Evolutionary conservation across 2,888 invertebrate genomes (phyloP).

Genomic region (Taenaris catops): DNA sequence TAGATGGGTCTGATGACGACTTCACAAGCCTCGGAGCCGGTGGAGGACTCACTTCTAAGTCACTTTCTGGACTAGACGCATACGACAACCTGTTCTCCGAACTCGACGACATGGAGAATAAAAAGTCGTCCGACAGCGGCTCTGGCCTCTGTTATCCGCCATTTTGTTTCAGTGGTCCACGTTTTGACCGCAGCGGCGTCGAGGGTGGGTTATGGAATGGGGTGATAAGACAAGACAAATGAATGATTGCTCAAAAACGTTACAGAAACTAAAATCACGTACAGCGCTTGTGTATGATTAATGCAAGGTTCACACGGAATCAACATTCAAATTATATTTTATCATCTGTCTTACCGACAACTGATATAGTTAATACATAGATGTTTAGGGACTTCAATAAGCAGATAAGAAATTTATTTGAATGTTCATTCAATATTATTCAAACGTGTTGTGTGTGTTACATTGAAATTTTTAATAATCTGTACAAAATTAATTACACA

Average conservation of each 20-base stretch:
- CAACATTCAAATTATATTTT: slow-evolving; percentile 43
- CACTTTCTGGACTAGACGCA: slow-evolving; percentile 97
- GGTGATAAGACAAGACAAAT: slow-evolving; percentile 78
- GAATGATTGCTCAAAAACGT: slow-evolving; percentile 69
- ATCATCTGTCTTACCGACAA: slow-evolving; percentile 15
- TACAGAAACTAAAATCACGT: slow-evolving; percentile 58
- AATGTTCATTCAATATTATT: slow-evolving; percentile 22
- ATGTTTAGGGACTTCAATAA: background rate
- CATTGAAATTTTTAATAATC: slow-evolving; percentile 46
- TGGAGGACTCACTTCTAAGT: slow-evolving; percentile 88
- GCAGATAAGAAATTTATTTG: slow-evolving; percentile 12
- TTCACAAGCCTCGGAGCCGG: slow-evolving; percentile 89
- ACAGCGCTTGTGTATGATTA: slow-evolving; percentile 70
- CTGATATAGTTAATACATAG: background rate
- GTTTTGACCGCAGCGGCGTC: slow-evolving; percentile 50
- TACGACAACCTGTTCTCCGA: slow-evolving; percentile 92
- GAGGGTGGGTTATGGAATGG: slow-evolving; percentile 74
- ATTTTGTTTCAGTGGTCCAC: slow-evolving; percentile 46
- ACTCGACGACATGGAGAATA: slow-evolving; percentile 97
- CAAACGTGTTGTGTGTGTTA: slow-evolving; percentile 50
- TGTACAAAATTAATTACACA: slow-evolving; percentile 39
- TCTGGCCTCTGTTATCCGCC: slow-evolving; percentile 91
- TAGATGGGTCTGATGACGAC: slow-evolving; percentile 96
- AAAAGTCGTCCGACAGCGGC: slow-evolving; percentile 98
- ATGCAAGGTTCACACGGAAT: slow-evolving; percentile 55